Evolutionary conservation across 2,113 vertebrate species (phyloP), one percentile per base, ranked within the genome.

Genomic region (Murina feae): DNA sequence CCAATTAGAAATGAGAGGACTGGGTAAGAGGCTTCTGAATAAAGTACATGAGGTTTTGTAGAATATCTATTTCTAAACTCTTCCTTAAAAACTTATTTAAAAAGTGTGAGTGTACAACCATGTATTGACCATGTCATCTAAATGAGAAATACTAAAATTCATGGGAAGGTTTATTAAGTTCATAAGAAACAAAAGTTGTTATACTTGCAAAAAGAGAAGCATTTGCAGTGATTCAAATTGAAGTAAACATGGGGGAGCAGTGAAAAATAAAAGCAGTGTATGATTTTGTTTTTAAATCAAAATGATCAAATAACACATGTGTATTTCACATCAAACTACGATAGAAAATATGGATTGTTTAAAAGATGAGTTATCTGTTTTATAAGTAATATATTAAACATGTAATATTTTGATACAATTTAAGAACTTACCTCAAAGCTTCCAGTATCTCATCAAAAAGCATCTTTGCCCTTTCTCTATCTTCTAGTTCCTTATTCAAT

Each of bases 371-470:
- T 53, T 32, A 65, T 53, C 44, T 81, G 9, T 68, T 65, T 84
- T 71, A 58, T 68, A 66, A 76, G 39, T 65, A 55, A 51, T 37
- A 58, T 32, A 60, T 13, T 58, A 86, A 86, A 35, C 30, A 71
- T 18, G 55, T 78, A 55, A 0, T 20, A 74, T 86, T 86, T 92
- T 9, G 9, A 87, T 60, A 87, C 80, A 25, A 68, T 79, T 55
- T 82, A 86, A 84, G 35, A 69, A 96, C 96, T 93, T 92, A 97
- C 96, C 55, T 94, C 91, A 97, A 66, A 53, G 13, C 21, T 0
- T 53, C 16, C 60, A 97, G 49, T 72, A 0, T 87, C 2, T 78
- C 0, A 9, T 82, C 72, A 14, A 39, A 37, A 28, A 0, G 1
- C 28, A 9, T 2, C 13, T 14, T 97, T 95, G 93, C 93, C 4